Percentiles rank a stretch among this genome's conserved stretches.
These are phyloP conservation scores for Propithecus coquereli DNA, from an alignment of 2,113 vertebrate genomes.

Conservation along the genomic window DNA sequence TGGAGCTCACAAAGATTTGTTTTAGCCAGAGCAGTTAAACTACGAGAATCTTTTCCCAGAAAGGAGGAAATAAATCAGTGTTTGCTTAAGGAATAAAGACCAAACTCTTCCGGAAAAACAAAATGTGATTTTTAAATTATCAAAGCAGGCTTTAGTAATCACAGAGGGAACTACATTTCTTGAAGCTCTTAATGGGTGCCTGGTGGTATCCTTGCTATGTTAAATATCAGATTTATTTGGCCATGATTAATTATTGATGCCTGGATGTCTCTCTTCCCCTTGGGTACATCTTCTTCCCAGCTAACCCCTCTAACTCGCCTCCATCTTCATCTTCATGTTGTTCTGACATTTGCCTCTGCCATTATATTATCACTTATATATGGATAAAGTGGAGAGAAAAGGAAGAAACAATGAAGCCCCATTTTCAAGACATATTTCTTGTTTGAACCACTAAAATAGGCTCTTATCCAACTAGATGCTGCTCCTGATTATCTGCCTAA, in stretches of 20 bases:
- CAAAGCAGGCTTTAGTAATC: constrained; percentile 29
- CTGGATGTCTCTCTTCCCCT: not conserved
- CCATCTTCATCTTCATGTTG: not conserved
- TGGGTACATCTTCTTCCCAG: not conserved
- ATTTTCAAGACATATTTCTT: constrained; percentile 28
- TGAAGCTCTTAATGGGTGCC: not conserved
- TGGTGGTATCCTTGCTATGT: not conserved
- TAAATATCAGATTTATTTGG: not conserved
- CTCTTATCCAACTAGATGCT: not conserved
- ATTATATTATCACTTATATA: not conserved
- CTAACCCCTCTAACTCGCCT: not conserved
- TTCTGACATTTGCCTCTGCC: not conserved
- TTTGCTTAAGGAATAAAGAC: constrained; percentile 61
- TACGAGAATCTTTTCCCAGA: not conserved
- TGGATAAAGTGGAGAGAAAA: not conserved
- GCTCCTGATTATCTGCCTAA: not conserved
- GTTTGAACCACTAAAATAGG: not conserved
- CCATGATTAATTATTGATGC: not conserved
- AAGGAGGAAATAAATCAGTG: constrained; percentile 52
- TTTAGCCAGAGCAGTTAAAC: not conserved
- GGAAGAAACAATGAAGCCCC: not conserved
- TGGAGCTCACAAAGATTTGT: not conserved
- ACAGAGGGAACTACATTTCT: not conserved
- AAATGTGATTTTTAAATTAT: constrained; percentile 51
- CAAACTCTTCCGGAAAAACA: constrained; percentile 51